Percentiles rank a stretch among this genome's conserved stretches.
These are phyloP conservation scores for Acanthopleura granulata DNA, from an alignment of 2,888 invertebrate genomes.

Conservation along the genomic window DNA sequence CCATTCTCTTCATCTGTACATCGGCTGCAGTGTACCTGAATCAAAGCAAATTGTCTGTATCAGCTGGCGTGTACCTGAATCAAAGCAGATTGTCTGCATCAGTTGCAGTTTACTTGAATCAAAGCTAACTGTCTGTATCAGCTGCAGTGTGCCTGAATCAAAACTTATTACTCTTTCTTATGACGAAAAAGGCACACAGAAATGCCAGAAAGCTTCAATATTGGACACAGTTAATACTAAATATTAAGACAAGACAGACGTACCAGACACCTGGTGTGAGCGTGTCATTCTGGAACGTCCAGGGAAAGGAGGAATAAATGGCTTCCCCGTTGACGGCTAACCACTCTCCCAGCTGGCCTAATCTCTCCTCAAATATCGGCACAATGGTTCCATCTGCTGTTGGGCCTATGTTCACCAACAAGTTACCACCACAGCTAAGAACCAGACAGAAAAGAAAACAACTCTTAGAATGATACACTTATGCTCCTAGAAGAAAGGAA, in stretches of 20 bases:
- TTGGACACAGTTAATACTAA: no score
- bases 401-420: slow-evolving; percentile 87
- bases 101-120: no score
- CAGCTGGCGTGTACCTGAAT: no score
- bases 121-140: no score
- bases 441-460: no score
- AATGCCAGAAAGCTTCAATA: no score
- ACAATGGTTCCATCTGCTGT: slow-evolving; percentile 87
- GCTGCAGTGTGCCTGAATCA: no score
- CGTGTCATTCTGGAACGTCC: slow-evolving; percentile 83
- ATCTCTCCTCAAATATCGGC: slow-evolving; percentile 87
- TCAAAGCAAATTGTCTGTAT: not conserved
- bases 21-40: slow-evolving; percentile 51
- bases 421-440: slow-evolving; percentile 74
- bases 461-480: no score
- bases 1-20: slow-evolving; percentile 31
- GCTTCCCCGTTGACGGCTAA: slow-evolving; percentile 86
- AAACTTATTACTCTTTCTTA: no score
- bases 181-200: no score
- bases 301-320: slow-evolving; percentile 83
- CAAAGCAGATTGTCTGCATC: no score
- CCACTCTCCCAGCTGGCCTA: slow-evolving; percentile 84
- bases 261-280: slow-evolving; percentile 80
- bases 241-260: slow-evolving; percentile 6
- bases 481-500: no score